Base-by-base conservation (phyloP, 2,797 vertebrate genomes). In the Acanthis flammea region DNA sequence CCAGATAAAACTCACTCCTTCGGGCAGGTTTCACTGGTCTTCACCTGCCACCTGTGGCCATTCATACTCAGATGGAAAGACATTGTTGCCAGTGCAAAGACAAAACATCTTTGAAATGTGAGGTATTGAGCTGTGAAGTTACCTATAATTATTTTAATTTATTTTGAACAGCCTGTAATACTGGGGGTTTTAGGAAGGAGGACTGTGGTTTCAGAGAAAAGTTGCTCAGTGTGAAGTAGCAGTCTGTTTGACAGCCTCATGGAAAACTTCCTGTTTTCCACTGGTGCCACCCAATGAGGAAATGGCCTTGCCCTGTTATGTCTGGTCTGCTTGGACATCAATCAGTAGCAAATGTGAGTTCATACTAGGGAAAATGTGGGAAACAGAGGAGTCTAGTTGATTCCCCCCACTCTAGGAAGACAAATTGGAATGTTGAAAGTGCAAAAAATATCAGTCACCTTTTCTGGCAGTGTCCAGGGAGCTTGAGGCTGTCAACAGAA, bases 201-300 rank as follows among this genome's bases (percentile, higher is more conserved):
- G 23, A 15, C 7, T 28, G 18, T 28, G 30, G 12, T 33, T 71
- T 41, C 30, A 27, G 62, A 54, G 44, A 10, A 41, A 18, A 58
- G 37, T 33, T 3, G 1, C 22, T 31, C 11, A 11, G 0, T 58
- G 22, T 4, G 10, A 70, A 45, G 37, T 30, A 54, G 21, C 0
- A 1, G 18, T n/a, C 50, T 67, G 24, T 42, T 9, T 35, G 41
- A 35, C 39, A 35, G 7, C 44, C 84, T 75, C 7, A 8, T 45
- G 55, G 53, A 44, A 41, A 80, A 42, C 17, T 28, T 37, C 15
- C 7, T 5, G 1, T 66, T 90, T 62, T 47, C 18, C 23, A 4
- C 7, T 70, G 53, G 11, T 67, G 31, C 35, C 37, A 31, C 22
- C 6, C 0, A 0, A 2, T 0, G 21, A 63, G 14, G 48, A 47